phyloP scores from a whole-genome alignment of 2,888 invertebrate species.

The Philereme vetulata region DNA sequence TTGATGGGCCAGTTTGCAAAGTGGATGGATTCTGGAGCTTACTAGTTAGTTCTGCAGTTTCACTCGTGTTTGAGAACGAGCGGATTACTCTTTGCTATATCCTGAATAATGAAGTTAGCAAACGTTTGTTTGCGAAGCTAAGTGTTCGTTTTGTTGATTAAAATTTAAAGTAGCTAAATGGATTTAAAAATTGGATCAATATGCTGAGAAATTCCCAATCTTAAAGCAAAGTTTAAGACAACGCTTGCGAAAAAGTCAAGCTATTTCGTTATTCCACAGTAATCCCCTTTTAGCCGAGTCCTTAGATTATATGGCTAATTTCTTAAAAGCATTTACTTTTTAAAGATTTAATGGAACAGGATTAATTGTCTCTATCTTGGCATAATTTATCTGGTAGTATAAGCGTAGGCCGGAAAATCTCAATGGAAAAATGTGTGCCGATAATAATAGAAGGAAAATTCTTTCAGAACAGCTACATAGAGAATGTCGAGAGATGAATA shows the following conservation, averaged over 20 bases:
- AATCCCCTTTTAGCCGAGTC: conserved; percentile 60
- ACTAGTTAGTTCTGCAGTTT: conserved; percentile 33
- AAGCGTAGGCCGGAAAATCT: conserved; percentile 53
- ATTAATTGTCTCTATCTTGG: conserved; percentile 58
- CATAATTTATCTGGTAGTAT: conserved; percentile 72
- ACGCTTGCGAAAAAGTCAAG: conserved; percentile 44
- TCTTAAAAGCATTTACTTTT: conserved; percentile 74
- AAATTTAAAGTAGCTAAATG: conserved; percentile 17
- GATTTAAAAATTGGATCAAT: conserved; percentile 1
- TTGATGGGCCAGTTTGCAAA: conserved; percentile 36
- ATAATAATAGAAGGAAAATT: conserved; percentile 54
- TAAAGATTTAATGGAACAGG: conserved; percentile 73
- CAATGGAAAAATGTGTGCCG: conserved; percentile 56
- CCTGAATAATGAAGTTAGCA: conserved; percentile 34
- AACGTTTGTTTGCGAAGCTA: conserved; percentile 29
- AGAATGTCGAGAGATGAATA: conserved; percentile 62
- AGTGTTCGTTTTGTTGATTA: conserved; percentile 29
- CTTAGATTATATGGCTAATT: conserved; percentile 71
- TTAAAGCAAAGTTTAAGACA: conserved; percentile 1
- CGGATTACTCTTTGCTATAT: conserved; percentile 33
- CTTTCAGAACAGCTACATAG: conserved; percentile 49
- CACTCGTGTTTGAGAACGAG: conserved; percentile 31
- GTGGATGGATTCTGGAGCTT: conserved; percentile 33
- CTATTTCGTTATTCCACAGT: conserved; percentile 43
- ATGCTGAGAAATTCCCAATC: neutral